Base-by-base conservation (phyloP, 2,888 invertebrate genomes). In the Scaeva pyrastri region DNA sequence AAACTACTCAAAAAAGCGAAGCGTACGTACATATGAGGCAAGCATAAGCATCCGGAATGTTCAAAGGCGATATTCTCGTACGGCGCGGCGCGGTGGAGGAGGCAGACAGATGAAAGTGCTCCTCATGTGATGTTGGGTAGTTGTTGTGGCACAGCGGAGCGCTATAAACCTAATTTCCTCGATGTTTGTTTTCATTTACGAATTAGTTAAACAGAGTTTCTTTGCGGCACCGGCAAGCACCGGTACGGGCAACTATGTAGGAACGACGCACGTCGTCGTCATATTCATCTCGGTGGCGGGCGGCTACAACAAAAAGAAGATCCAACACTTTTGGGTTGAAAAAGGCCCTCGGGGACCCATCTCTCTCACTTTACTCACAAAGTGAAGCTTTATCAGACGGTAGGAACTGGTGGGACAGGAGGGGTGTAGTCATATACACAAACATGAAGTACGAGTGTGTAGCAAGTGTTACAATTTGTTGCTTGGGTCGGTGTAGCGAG, bases 181-280 rank as follows among this genome's bases (percentile, higher is more conserved):
- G 43, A 75, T 88, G 88, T 88, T 88, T 88, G 80, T 88, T 88
- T 86, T 88, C 81, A 86, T 88, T 88, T 88, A 88, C 72, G 83
- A 88, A 88, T 86, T 83, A 86, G 88, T 88, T 83, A 80, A 86
- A 83, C 88, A 88, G 78, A 77, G 76, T 87, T 83, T 72, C 74
- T 83, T 82, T 74, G 75, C 68, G 66, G 48, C 66, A 64, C 56
- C 12, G 45, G 31, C 3, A 21, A 0, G 58, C 5, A 36, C n/a
- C n/a, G n/a, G n/a, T n/a, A n/a, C n/a, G n/a, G n/a, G n/a, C n/a
- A n/a, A n/a, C n/a, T n/a, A n/a, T n/a, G n/a, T n/a, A n/a, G n/a
- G n/a, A n/a, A n/a, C 31, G 16, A 16, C 26, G 23, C 43, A 60
- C 55, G 36, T 23, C 56, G 16, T 8, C 48, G 21, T n/a, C n/a